A percentile compares a stretch with the other conserved stretches of the same genome.
Conservation (phyloP, 2,113 vertebrate genomes). For the Notarius quadriscutis region DNA sequence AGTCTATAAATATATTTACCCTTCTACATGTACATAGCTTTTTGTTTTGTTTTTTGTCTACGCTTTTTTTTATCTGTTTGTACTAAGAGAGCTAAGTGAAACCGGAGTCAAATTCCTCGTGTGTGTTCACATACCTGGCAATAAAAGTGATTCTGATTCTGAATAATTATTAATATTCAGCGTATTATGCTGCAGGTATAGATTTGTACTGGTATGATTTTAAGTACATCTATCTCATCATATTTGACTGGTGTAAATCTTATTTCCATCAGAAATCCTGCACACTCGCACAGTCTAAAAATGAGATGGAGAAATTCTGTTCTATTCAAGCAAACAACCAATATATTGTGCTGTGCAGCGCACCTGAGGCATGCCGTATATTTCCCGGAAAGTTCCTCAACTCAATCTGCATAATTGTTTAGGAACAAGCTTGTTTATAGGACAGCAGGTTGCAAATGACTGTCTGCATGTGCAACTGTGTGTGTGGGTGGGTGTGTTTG, state of each 20-base stretch:
- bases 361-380: constrained; percentile 28
- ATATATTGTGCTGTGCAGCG: constrained; percentile 5
- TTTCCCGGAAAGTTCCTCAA: constrained; percentile 40
- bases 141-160: not conserved
- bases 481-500: constrained; percentile 22
- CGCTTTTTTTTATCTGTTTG: too few species aligned
- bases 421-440: constrained; percentile 48
- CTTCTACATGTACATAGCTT: too few species aligned
- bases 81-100: too few species aligned
- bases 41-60: too few species aligned
- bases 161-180: not conserved
- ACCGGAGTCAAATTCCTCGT: too few species aligned
- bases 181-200: not conserved
- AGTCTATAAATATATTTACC: too few species aligned
- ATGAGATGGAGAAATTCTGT: constrained; percentile 11
- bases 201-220: not conserved
- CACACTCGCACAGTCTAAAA: constrained; percentile 6
- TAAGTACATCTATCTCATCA: not conserved
- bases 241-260: constrained; percentile 7
- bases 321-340: constrained; percentile 28
- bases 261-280: not conserved
- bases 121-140: too few species aligned
- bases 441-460: constrained; percentile 45
- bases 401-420: constrained; percentile 50
- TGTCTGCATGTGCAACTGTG: constrained; percentile 7